phyloP scores from a whole-genome alignment of 2,797 vertebrate species.

The Petrocephalus schoutedeni region DNA sequence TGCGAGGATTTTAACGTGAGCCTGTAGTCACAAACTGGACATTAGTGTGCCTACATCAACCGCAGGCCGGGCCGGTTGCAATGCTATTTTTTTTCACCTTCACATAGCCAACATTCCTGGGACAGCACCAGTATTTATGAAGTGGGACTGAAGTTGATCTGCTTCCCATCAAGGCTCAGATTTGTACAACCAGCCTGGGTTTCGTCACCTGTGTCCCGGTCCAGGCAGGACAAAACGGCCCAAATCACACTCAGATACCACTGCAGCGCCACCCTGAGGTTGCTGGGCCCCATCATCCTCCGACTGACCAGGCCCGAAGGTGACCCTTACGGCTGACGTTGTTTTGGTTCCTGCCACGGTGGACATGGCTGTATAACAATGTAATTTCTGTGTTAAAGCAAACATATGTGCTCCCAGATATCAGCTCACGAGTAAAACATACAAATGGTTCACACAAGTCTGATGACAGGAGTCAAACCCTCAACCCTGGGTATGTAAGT shows the following conservation, averaged over 20 bases:
- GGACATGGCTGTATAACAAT: not conserved
- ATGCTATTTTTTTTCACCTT: not conserved
- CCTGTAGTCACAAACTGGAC: not conserved
- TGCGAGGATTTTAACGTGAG: not conserved
- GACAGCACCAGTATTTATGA: not conserved
- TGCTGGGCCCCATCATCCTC: no score
- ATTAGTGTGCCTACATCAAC: not conserved
- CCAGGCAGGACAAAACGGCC: not conserved
- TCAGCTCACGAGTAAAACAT: not conserved
- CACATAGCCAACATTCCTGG: not conserved
- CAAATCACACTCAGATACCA: not conserved
- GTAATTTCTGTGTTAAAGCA: constrained; percentile 44
- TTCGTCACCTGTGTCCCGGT: not conserved
- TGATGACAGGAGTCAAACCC: not conserved
- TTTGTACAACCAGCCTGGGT: not conserved
- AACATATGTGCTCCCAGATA: constrained; percentile 22
- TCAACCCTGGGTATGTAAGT: not conserved
- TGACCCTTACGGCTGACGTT: not conserved
- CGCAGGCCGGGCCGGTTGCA: not conserved
- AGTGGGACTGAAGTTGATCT: not conserved
- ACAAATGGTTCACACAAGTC: not conserved
- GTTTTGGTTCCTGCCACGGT: constrained; percentile 16
- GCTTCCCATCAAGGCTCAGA: not conserved
- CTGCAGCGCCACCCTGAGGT: not conserved
- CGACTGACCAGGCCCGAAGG: not conserved